Conservation (phyloP, 2,888 invertebrate genomes). For the Andrena bicolor region DNA sequence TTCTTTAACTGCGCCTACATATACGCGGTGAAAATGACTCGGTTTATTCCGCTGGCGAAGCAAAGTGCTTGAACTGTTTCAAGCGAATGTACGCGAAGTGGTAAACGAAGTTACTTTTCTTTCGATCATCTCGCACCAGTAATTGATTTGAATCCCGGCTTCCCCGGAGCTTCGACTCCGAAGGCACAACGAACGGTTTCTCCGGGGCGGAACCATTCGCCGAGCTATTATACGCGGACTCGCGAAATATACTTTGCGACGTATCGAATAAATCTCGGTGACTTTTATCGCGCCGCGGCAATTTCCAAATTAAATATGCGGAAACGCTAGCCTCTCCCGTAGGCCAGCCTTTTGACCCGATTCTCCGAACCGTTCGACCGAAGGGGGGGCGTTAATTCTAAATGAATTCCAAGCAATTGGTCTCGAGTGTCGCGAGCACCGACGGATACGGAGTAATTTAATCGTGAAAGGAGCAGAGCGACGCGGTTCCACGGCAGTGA, state of each 20-base stretch:
- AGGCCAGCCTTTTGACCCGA: not conserved
- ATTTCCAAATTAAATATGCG: conserved; percentile 5
- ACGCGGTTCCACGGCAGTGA: conserved; percentile 32
- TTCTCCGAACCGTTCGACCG: not conserved
- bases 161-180: not conserved
- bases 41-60: too few species aligned
- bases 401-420: conserved; percentile 1
- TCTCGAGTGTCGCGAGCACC: not conserved
- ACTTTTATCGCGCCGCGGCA: not conserved
- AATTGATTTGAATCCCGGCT: conserved; percentile 13
- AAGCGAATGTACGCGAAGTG: not conserved
- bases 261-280: conserved; percentile 6
- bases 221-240: not conserved
- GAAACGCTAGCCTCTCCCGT: not conserved
- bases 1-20: too few species aligned
- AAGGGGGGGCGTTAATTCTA: not conserved
- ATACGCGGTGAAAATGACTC: too few species aligned
- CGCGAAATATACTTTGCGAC: not conserved
- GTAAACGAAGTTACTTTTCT: not conserved
- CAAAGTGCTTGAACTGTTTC: not conserved
- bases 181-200: not conserved
- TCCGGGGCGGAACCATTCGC: not conserved
- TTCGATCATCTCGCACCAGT: not conserved
- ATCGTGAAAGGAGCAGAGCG: conserved; percentile 37
- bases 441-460: conserved; percentile 14